phyloP scores from a whole-genome alignment of 2,797 vertebrate genomes.

The Leucoraja ocellata region DNA sequence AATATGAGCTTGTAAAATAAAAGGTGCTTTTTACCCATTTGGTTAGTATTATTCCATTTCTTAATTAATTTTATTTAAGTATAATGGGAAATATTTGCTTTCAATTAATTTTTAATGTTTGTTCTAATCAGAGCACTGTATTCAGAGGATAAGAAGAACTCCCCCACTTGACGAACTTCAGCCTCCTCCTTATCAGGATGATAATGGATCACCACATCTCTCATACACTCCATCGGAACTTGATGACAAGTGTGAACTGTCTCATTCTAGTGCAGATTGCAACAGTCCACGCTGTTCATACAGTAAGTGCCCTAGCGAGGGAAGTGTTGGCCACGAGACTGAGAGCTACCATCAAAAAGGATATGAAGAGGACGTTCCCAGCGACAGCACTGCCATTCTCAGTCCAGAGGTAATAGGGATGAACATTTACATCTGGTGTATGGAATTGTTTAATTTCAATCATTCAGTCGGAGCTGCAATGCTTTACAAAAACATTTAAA shows the following conservation, averaged over 20 bases:
- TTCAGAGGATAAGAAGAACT: constrained; percentile 91
- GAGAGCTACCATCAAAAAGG: constrained; percentile 89
- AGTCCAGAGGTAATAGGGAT: constrained; percentile 77
- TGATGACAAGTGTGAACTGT: constrained; percentile 84
- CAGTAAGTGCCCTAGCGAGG: constrained; percentile 81
- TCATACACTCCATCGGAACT: constrained; percentile 85
- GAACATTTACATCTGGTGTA: neutral
- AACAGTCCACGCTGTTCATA: constrained; percentile 84
- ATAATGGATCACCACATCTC: constrained; percentile 85
- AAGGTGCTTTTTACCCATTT: neutral
- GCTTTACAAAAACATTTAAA: neutral
- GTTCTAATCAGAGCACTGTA: constrained; percentile 72
- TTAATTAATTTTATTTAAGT: neutral
- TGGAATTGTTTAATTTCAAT: neutral
- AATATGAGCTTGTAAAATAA: neutral
- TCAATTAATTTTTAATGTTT: constrained; percentile 24
- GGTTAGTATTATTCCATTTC: neutral
- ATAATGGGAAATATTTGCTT: neutral
- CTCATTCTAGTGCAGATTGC: constrained; percentile 62
- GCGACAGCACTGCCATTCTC: constrained; percentile 89
- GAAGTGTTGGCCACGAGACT: constrained; percentile 73
- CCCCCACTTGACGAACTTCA: constrained; percentile 90
- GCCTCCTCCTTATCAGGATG: constrained; percentile 90
- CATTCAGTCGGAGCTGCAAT: neutral
- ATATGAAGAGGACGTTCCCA: constrained; percentile 89